phyloP scores from a whole-genome alignment of 2,797 vertebrate species.

The Stomatorhinus walkeri region DNA sequence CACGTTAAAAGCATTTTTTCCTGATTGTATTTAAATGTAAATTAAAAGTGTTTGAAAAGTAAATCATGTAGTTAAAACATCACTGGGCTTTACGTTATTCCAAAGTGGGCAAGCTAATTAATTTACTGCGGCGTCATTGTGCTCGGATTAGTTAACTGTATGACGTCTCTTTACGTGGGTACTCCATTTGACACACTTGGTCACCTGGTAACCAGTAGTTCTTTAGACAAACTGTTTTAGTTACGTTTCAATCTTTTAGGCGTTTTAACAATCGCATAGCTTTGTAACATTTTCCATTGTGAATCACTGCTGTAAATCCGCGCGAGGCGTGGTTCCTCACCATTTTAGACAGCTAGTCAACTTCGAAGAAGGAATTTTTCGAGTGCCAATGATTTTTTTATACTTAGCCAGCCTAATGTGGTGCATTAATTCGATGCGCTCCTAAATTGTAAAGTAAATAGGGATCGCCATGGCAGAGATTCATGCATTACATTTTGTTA shows the following conservation, averaged over 20 bases:
- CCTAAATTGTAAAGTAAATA: not conserved
- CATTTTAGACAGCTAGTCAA: not conserved
- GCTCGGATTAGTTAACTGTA: not conserved
- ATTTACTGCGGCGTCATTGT: not conserved
- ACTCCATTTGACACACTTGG: not conserved
- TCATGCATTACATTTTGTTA: not conserved
- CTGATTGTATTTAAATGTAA: not conserved
- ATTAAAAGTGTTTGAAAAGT: not conserved
- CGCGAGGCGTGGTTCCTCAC: not conserved
- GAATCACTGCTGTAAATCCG: not conserved
- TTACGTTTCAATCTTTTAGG: not conserved
- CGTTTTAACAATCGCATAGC: not conserved
- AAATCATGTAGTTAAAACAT: not conserved
- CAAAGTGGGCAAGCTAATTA: not conserved
- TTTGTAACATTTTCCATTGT: not conserved
- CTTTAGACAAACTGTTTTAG: not conserved
- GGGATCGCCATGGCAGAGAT: not conserved
- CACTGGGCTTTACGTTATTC: not conserved
- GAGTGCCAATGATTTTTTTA: not conserved
- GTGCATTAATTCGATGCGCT: not conserved
- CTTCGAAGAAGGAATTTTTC: not conserved
- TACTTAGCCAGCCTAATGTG: not conserved
- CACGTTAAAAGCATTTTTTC: not conserved
- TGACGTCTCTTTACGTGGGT: not conserved
- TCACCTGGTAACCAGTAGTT: not conserved